These are phyloP conservation scores for Bombylius discolor DNA, from an alignment of 2,888 invertebrate genomes.

Conservation along the genomic window DNA sequence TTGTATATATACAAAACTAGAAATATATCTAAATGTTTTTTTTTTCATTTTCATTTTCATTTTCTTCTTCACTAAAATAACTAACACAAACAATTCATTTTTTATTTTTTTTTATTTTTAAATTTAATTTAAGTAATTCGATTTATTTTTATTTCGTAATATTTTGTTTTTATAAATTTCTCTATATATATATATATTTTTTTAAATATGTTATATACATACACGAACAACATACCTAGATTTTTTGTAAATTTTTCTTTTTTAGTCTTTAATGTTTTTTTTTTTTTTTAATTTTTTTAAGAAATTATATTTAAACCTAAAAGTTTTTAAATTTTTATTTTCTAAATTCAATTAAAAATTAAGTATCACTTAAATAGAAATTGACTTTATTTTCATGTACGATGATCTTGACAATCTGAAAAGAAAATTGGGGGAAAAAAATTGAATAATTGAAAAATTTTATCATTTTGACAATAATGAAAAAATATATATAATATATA, in stretches of 20 bases:
- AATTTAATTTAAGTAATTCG: not conserved
- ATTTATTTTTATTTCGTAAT: not conserved
- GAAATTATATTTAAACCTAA: not conserved
- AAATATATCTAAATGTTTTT: too few species aligned
- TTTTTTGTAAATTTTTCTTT: not conserved
- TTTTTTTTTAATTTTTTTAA: constrained; percentile 6
- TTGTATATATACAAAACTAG: too few species aligned
- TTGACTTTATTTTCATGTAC: constrained; percentile 48
- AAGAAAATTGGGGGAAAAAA: constrained; percentile 37
- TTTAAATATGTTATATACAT: too few species aligned
- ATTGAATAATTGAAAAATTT: not conserved
- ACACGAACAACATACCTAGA: too few species aligned
- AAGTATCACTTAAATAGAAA: constrained; percentile 37
- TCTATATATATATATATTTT: too few species aligned
- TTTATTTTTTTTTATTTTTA: not conserved
- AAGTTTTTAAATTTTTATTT: too few species aligned
- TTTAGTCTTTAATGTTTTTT: constrained; percentile 1
- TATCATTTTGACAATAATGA: too few species aligned
- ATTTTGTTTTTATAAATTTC: too few species aligned
- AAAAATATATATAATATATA: too few species aligned
- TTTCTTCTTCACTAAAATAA: too few species aligned
- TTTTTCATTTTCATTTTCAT: too few species aligned
- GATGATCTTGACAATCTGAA: constrained; percentile 63
- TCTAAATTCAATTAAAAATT: constrained; percentile 25
- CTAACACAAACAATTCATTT: too few species aligned